A percentile compares a stretch with the other conserved stretches of the same genome.
phyloP scores from a whole-genome alignment of 1,140 invertebrate species.

The Halictus rubicundus region DNA sequence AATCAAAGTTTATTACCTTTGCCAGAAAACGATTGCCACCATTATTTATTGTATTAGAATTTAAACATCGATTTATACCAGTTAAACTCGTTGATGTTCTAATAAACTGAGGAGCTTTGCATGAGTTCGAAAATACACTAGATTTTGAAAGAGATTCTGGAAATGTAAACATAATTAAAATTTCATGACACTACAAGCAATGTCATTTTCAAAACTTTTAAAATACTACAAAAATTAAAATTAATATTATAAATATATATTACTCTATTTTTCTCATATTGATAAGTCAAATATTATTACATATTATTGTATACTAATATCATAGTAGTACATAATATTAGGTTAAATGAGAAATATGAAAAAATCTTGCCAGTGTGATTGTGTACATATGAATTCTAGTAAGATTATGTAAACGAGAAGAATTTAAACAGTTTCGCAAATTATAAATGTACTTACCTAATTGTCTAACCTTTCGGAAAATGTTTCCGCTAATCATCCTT shows the following conservation, averaged over 20 bases:
- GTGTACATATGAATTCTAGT: neutral
- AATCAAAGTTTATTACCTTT: constrained; percentile 39
- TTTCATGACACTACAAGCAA: neutral
- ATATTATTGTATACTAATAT: too few species aligned
- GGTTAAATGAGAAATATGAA: neutral
- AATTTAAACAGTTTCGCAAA: neutral
- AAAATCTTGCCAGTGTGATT: neutral
- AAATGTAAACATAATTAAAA: constrained; percentile 13
- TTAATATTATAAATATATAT: neutral
- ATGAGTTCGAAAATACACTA: constrained; percentile 26
- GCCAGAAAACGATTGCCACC: neutral
- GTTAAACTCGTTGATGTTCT: constrained; percentile 39
- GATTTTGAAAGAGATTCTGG: constrained; percentile 47
- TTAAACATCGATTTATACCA: constrained; percentile 34
- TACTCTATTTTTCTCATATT: neutral
- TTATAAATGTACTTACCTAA: constrained; percentile 41
- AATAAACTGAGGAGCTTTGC: constrained; percentile 31
- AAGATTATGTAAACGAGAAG: constrained; percentile 50
- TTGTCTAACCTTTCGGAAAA: constrained; percentile 49
- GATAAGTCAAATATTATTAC: neutral
- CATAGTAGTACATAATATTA: neutral
- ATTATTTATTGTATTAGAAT: constrained; percentile 34
- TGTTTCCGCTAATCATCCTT: constrained; percentile 43
- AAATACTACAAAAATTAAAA: neutral
- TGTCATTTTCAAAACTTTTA: neutral